Conservation (phyloP, 1,140 invertebrate species). For the Drosophila chauvacae region DNA sequence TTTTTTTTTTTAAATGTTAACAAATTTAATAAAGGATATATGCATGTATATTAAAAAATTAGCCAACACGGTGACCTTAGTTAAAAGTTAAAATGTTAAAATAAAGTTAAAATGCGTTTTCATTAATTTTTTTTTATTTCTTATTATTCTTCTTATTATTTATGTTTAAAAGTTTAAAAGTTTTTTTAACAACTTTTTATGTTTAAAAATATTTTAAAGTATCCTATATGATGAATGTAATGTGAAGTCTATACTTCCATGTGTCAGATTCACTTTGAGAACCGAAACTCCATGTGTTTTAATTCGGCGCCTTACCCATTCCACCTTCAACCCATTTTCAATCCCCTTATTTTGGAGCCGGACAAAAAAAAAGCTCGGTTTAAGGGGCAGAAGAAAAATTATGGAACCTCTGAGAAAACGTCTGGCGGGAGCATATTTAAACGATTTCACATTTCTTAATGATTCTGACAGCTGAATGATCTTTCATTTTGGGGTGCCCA, state of each 20-base stretch:
- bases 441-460: conserved; percentile 80
- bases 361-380: conserved; percentile 61
- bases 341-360: not conserved
- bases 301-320: conserved; percentile 28
- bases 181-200: too few relatives aligned
- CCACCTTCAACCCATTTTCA: conserved; percentile 29
- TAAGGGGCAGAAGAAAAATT: conserved; percentile 20
- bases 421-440: conserved; percentile 61
- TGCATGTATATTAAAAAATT: too few relatives aligned
- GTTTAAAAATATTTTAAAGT: not conserved
- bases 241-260: not conserved
- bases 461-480: conserved; percentile 82
- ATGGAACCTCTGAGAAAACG: conserved; percentile 28
- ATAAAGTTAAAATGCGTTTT: too few relatives aligned
- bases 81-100: too few relatives aligned
- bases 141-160: too few relatives aligned
- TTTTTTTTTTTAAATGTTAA: too few relatives aligned
- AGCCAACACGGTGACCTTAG: too few relatives aligned
- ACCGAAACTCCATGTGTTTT: conserved; percentile 56
- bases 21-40: too few relatives aligned
- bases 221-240: not conserved
- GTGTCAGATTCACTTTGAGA: conserved; percentile 10
- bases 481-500: conserved; percentile 64
- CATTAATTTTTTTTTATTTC: too few relatives aligned
- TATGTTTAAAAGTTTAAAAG: too few relatives aligned